Evolutionary conservation across 2,113 vertebrate genomes (phyloP), one percentile per base, ranked within the genome.

Genomic region (Oxygymnocypris stewartii): DNA sequence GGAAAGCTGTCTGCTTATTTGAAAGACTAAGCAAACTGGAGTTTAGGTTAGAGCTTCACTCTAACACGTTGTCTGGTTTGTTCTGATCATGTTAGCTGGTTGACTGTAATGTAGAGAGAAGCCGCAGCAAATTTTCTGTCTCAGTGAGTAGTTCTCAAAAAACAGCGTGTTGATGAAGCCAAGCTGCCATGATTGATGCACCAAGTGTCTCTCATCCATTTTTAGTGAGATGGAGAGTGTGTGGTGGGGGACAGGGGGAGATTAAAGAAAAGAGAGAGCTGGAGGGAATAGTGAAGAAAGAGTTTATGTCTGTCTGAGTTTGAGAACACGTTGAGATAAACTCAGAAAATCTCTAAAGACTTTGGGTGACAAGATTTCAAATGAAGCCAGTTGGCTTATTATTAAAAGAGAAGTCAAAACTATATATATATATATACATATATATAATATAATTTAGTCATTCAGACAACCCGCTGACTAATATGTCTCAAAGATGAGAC

Each of bases 101-200:
- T 84, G 84, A 85, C 71, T 71, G 47, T 73, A 84, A 84, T 78
- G 63, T 31, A 2, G 59, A 78, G 71, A 82, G 78, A 84, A 87
- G 71, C 84, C 6, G 14, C 28, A 84, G 47, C 44, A 87, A 85
- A 88, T 65, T 81, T 65, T 88, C 82, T 54, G 76, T 77, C 71
- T 73, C 59, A 40, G 61, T 23, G 20, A 37, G 49, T 89, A 65
- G 87, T 80, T 82, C 47, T 20, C 11, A 73, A 73, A 86, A 87
- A 42, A 61, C 11, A 83, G 75, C 84, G 28, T 69, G 74, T 82
- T 84, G 84, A 86, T 86, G 82, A 31, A 42, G 65, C 71, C 59
- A 35, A 44, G 61, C 74, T 74, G 73, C 49, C 10, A n/a, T 79
- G 79, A 82, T 74, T 84, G 73, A 74, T 82, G 69, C 42, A 40